Base-by-base conservation (phyloP, 1,140 invertebrate species). In the Hylaeus anthracinus region DNA sequence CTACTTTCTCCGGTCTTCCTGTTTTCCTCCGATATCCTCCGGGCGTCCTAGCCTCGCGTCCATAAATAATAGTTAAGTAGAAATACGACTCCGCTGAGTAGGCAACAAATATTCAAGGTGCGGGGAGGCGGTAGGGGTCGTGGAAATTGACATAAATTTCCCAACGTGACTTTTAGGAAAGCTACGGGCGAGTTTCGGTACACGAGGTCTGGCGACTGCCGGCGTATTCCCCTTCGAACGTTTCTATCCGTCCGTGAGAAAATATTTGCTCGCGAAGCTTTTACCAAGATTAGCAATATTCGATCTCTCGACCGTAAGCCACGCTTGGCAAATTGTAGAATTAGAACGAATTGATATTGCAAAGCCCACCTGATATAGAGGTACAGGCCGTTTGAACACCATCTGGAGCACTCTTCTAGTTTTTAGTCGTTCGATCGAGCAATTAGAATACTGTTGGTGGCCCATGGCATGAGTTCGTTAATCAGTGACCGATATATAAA, bases 21-120 rank as follows among this genome's bases (percentile, higher is more conserved):
- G 72, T 86, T 63, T 85, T 72, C 83, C 65, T 71, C 45, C 26
- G 37, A 56, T 53, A 43, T 39, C 58, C 48, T 69, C n/a, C 39
- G n/a, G 37, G 60, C 66, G 43, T 74, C 76, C 63, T 64, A 72
- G 41, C 72, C 60, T 66, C 60, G 81, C 72, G 67, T 79, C 41
- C 58, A 82, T 79, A 85, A 83, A 79, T 83, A 72, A 71, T 41
- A 39, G 15, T 60, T 66, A 37, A 66, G 48, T 53, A 60, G 61
- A 61, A 56, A 15, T n/a, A 51, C 70, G 71, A 65, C 56, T 70
- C 66, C 56, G 48, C 66, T 26, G 45, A 14, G 14, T 15, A 48
- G 45, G 14, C 39, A 48, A 66, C 5, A 55, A 53, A 63, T 51
- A 51, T 55, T 6, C 6, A 39, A 41, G 10, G 71, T 39, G 56